Evolutionary conservation across 92 coral and sea anemone genomes (phyloP).

Genomic region (Epizoanthus ramosus): DNA sequence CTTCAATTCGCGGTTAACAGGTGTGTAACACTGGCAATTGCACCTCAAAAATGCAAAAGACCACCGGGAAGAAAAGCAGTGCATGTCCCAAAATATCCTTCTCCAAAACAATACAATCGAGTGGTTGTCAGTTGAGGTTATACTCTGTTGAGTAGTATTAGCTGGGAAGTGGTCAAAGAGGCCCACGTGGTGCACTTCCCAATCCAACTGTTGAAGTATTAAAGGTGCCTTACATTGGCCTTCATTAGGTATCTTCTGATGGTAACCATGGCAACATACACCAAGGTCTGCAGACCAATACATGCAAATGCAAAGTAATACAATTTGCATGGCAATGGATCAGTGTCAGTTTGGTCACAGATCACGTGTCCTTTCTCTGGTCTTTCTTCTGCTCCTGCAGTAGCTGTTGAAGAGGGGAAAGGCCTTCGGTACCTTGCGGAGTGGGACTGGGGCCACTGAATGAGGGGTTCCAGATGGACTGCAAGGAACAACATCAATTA

Average conservation of each 20-base stretch:
- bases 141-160: background rate
- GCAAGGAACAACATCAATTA: conserved; percentile 3
- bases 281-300: background rate
- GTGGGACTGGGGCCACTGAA: conserved; percentile 63
- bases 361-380: conserved; percentile 75
- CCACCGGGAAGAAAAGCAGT: background rate
- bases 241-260: background rate
- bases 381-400: conserved; percentile 96
- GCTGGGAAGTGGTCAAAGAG: background rate
- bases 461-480: conserved; percentile 96
- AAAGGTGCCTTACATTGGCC: background rate
- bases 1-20: background rate
- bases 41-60: background rate
- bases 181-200: too few species aligned
- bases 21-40: background rate
- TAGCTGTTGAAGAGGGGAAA: conserved; percentile 94
- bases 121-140: background rate
- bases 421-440: conserved; percentile 60
- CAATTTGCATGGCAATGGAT: conserved; percentile 7
- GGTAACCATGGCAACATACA: background rate
- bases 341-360: background rate
- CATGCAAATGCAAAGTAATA: background rate
- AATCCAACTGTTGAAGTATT: background rate
- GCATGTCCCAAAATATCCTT: background rate
- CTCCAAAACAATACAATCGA: background rate